Evolutionary conservation across 2,888 invertebrate species (phyloP), one percentile per base, ranked within the genome.

Genomic region (Pocota personata): DNA sequence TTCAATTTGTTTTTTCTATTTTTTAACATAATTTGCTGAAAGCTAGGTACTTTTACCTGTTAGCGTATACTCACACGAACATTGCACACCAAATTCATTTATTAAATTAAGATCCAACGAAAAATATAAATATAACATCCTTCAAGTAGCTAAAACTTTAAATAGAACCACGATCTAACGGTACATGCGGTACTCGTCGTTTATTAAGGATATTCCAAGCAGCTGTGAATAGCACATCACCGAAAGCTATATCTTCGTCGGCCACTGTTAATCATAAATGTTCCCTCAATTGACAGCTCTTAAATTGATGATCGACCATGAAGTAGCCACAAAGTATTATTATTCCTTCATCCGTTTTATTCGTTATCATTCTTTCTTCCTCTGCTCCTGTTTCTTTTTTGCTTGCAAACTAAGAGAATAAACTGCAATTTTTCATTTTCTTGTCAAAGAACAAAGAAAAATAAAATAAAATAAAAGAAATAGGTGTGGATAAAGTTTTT

Each of bases 341-440:
- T 82, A 80, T 76, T 82, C 86, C 69, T 66, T 80, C 76, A 76
- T 76, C 60, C 71, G 71, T 67, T 64, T 64, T 79, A 58, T 67
- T 76, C 66, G 75, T 72, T 86, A 76, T 86, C 76, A 80, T 72
- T 69, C 73, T 55, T 66, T 24, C 32, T 69, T 69, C 21, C 6
- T 43, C 14, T 35, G n/a, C 24, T 60, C 24, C 55, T 48, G n/a
- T 6, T 37, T 52, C 27, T 48, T 24, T 27, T 50, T 16, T 60
- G 52, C 50, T 19, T 55, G 62, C 3, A 62, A 75, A 64, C 58
- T 80, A 48, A 71, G 71, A 80, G 84, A 75, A 84, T 83, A 73
- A 80, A 86, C 75, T 80, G 86, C 86, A 86, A 86, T 86, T 86
- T 86, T 86, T 86, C 86, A 86, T 86, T 77, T 86, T 82, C 86